Base-by-base conservation (phyloP, 2,113 vertebrate genomes). In the Gymnocephalus cernua region DNA sequence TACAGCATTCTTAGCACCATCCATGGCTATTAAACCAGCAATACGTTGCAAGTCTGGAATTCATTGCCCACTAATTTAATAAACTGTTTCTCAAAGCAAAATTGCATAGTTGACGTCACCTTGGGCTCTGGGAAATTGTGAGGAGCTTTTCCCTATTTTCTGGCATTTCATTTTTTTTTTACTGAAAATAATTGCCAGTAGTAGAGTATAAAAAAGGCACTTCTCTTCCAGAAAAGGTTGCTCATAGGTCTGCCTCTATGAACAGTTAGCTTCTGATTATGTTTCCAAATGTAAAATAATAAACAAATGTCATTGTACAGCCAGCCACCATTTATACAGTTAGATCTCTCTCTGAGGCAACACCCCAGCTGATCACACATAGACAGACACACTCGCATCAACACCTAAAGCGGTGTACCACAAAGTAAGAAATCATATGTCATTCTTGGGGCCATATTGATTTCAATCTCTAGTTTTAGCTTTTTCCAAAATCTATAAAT, bases 381-480 rank as follows among this genome's bases (percentile, higher is more conserved):
- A 12, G 1, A 48, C 32, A 59, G 4, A 35, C 48, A 57, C 57
- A 57, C 32, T 2, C 21, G 21, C 35, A 54, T 4, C 0, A 80
- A 63, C 74, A 64, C 63, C 54, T 66, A 47, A 58, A 68, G 59
- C 10, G 5, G 19, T 77, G 58, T 11, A 2, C 63, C 32, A 19
- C 68, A 64, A 74, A 74, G 78, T 71, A 83, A 89, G 75, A 79
- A 78, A 89, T 82, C 79, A 84, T 74, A 86, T 79, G 70, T 85
- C 69, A 69, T 75, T 73, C 38, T 72, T 50, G 56, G 18, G 73
- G 73, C 74, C 51, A 53, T 86, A 85, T 87, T 74, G 56, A 88
- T 91, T 90, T 79, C 86, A 74, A 85, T 80, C 73, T 69, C 80
- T 59, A 73, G 86, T 87, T 88, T 86, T 79, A 74, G 74, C 79